phyloP scores from a whole-genome alignment of 2,888 invertebrate genomes.

The Crocallis elinguaria region DNA sequence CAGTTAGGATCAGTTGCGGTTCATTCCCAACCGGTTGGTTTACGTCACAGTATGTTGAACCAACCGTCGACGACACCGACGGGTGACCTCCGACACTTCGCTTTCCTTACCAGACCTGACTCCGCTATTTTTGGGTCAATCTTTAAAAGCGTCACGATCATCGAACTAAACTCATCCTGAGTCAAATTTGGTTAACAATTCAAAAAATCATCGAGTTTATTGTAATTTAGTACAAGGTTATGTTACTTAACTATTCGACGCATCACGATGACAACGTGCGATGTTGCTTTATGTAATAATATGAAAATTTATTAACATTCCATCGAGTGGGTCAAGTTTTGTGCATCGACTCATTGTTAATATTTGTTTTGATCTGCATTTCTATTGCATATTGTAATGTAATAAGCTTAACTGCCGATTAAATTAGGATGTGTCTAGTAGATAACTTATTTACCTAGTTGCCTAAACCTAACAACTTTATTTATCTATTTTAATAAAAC shows the following conservation, averaged over 20 bases:
- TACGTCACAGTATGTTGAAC: slow-evolving; percentile 70
- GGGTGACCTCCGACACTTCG: slow-evolving; percentile 68
- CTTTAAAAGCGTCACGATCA: slow-evolving; percentile 42
- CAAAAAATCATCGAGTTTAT: slow-evolving; percentile 34
- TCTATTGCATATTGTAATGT: background rate
- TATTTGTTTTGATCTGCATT: slow-evolving; percentile 4
- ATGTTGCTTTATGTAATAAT: slow-evolving; percentile 49
- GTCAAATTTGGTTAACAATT: slow-evolving; percentile 38
- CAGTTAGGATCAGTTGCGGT: slow-evolving; percentile 41
- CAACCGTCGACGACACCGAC: slow-evolving; percentile 48
- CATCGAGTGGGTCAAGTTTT: slow-evolving; percentile 48
- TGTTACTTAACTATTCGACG: slow-evolving; percentile 47
- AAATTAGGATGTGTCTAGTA: too few relatives aligned
- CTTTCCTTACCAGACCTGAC: slow-evolving; percentile 56
- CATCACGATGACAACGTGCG: slow-evolving; percentile 44
- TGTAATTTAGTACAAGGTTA: slow-evolving; percentile 59
- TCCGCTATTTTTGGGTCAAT: slow-evolving; percentile 59
- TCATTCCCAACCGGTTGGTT: slow-evolving; percentile 56
- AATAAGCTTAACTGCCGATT: too few relatives aligned
- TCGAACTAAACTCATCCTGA: slow-evolving; percentile 26
- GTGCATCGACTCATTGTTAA: slow-evolving; percentile 20
- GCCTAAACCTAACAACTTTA: too few relatives aligned
- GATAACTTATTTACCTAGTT: too few relatives aligned
- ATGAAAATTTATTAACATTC: slow-evolving; percentile 39
- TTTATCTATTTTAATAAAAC: too few relatives aligned